phyloP scores from a whole-genome alignment of 2,888 invertebrate genomes.

The Flexamia atlantica region DNA sequence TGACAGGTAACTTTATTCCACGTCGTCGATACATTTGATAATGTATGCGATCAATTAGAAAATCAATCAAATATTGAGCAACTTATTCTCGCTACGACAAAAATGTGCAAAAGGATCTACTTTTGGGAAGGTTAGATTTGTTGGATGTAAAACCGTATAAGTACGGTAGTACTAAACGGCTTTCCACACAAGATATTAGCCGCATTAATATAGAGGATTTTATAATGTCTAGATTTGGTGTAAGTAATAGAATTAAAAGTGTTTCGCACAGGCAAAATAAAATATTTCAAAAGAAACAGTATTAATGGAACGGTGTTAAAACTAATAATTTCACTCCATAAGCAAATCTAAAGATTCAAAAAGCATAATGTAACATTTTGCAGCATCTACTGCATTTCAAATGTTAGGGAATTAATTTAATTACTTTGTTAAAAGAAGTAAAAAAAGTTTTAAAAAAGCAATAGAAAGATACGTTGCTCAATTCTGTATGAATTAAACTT shows the following conservation, averaged over 20 bases:
- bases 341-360: too few relatives aligned
- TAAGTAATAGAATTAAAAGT: too few relatives aligned
- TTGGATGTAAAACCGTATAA: neutral
- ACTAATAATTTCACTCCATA: too few relatives aligned
- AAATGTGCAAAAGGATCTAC: slow-evolving; percentile 48
- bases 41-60: slow-evolving; percentile 43
- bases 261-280: too few relatives aligned
- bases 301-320: too few relatives aligned
- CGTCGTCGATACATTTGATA: slow-evolving; percentile 43
- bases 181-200: neutral
- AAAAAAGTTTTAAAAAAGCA: neutral
- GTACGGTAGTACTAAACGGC: neutral
- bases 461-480: slow-evolving; percentile 28
- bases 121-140: slow-evolving; percentile 16
- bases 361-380: too few relatives aligned
- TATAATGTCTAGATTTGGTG: too few relatives aligned
- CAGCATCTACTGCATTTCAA: too few relatives aligned
- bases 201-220: neutral
- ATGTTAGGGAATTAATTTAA: too few relatives aligned
- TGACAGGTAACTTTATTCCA: slow-evolving; percentile 54
- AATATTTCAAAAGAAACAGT: too few relatives aligned
- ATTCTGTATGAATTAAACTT: neutral
- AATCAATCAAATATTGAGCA: slow-evolving; percentile 58
- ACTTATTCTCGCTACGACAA: slow-evolving; percentile 17
- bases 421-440: too few relatives aligned